Evolutionary conservation across 1,140 invertebrate genomes (phyloP).

Genomic region (Brachionus sp.): DNA sequence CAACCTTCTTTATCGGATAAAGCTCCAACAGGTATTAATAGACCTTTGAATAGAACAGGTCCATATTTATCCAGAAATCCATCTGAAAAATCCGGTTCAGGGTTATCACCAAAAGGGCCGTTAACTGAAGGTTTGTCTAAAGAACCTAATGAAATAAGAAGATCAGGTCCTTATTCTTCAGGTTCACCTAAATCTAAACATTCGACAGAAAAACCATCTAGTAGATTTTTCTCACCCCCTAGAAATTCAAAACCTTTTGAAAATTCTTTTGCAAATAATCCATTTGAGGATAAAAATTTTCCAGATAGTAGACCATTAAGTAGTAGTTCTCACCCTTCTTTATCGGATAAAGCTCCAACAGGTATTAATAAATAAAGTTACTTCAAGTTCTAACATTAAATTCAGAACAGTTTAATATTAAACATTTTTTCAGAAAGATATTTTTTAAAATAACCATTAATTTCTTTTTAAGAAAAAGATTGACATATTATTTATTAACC

Average conservation of each 20-base stretch:
- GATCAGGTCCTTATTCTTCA: neutral
- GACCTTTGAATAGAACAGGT: neutral
- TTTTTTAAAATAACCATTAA: too few species aligned
- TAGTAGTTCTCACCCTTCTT: neutral
- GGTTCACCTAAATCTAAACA: neutral
- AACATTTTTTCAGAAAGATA: too few species aligned
- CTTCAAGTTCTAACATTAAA: too few species aligned
- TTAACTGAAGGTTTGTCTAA: neutral
- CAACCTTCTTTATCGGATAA: neutral
- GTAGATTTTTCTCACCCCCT: neutral
- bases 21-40: neutral
- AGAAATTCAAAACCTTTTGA: neutral
- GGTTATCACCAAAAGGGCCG: neutral
- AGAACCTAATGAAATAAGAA: neutral
- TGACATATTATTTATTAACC: too few species aligned
- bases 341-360: neutral
- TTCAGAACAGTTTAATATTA: too few species aligned
- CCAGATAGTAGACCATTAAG: neutral
- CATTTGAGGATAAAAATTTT: neutral
- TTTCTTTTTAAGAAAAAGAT: too few species aligned
- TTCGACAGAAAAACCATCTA: neutral
- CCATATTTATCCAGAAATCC: neutral
- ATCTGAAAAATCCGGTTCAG: neutral
- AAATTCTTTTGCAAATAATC: neutral
- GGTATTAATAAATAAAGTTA: too few species aligned